These are phyloP conservation scores for Enoplosus armatus DNA, from an alignment of 2,797 vertebrate species.

Conservation along the genomic window DNA sequence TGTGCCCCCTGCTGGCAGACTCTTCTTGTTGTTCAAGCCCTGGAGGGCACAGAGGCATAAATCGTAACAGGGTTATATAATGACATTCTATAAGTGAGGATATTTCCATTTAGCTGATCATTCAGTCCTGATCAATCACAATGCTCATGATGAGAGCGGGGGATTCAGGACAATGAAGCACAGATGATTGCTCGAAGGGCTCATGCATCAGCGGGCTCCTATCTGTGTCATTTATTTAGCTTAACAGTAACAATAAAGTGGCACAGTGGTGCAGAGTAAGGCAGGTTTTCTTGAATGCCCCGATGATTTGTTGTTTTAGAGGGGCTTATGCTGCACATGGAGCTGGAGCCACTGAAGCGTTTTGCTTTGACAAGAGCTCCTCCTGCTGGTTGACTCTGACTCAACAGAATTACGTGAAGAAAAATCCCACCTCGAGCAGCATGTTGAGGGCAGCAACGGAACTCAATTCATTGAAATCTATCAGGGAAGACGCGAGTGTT, in stretches of 20 bases:
- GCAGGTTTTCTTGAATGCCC: slow-evolving; percentile 52
- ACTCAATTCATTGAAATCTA: slow-evolving; percentile 98
- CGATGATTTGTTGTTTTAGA: slow-evolving; percentile 55
- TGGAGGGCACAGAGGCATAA: slow-evolving; percentile 75
- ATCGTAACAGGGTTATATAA: slow-evolving; percentile 74
- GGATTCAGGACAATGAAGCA: slow-evolving; percentile 51
- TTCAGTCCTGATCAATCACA: slow-evolving; percentile 69
- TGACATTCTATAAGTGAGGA: slow-evolving; percentile 51
- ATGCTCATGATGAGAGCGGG: slow-evolving; percentile 36
- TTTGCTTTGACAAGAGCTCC: slow-evolving; percentile 77
- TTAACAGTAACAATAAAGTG: slow-evolving; percentile 53
- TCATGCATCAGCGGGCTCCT: slow-evolving; percentile 24
- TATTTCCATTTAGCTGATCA: slow-evolving; percentile 73
- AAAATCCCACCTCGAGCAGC: slow-evolving; percentile 93
- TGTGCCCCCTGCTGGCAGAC: slow-evolving; percentile 95
- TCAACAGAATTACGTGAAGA: neutral
- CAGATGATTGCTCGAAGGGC: slow-evolving; percentile 43
- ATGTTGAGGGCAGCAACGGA: slow-evolving; percentile 96
- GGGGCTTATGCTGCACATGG: slow-evolving; percentile 40
- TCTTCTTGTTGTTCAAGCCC: slow-evolving; percentile 99
- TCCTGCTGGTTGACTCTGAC: slow-evolving; percentile 78
- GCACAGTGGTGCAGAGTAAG: slow-evolving; percentile 34
- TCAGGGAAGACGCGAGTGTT: slow-evolving; percentile 92
- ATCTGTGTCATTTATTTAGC: slow-evolving; percentile 52
- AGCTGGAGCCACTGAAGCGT: slow-evolving; percentile 7